A percentile compares a stretch with the other conserved stretches of the same genome.
Conservation (phyloP, 2,888 invertebrate genomes). For the Rosalia funebris region DNA sequence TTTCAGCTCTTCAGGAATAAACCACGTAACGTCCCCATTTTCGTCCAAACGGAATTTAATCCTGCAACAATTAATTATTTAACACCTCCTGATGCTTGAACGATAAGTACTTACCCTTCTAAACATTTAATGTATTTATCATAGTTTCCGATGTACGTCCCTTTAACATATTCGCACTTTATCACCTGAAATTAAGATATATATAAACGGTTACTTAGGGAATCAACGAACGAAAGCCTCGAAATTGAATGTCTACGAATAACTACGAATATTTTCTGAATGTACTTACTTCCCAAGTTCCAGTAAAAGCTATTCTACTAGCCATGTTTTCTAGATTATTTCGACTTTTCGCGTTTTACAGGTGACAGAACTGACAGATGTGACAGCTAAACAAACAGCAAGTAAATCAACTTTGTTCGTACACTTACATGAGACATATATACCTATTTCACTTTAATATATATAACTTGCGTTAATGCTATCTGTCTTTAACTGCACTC, state of each 20-base stretch:
- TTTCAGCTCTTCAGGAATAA: constrained; percentile 67
- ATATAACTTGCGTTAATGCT: no score
- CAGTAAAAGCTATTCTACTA: constrained; percentile 60
- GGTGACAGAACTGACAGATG: no score
- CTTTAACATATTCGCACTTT: constrained; percentile 25
- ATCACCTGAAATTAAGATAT: constrained; percentile 22
- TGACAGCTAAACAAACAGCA: no score
- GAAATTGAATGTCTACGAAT: background rate
- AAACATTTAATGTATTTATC: constrained; percentile 24
- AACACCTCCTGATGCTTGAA: background rate
- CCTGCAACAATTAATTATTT: constrained; percentile 48
- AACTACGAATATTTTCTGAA: background rate
- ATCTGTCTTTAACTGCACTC: no score
- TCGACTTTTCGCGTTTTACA: background rate
- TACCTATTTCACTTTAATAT: no score
- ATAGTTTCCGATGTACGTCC: constrained; percentile 21
- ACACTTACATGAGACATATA: no score
- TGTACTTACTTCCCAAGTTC: constrained; percentile 68
- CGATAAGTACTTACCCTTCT: constrained; percentile 23
- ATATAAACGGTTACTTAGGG: no score
- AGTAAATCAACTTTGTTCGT: no score
- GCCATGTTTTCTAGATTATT: constrained; percentile 1
- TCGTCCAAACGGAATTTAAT: constrained; percentile 68
- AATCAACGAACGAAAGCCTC: background rate
- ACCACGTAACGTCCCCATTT: constrained; percentile 73